Evolutionary conservation across 2,888 invertebrate species (phyloP).

Genomic region (Clistopyga incitator): DNA sequence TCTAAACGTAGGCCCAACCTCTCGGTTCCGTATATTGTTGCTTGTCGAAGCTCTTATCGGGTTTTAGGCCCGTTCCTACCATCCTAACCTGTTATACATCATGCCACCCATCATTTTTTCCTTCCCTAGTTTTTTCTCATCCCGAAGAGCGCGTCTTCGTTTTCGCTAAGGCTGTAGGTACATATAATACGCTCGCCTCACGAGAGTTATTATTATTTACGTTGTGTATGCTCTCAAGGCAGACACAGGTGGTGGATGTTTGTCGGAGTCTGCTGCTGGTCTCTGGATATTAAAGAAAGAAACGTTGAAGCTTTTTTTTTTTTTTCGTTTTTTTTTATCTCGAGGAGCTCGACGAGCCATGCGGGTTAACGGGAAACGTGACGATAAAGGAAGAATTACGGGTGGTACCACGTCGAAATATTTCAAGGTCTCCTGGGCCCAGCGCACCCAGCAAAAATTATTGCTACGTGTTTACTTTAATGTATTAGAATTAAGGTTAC

Average conservation of each 20-base stretch:
- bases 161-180: constrained; percentile 5
- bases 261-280: constrained; percentile 15
- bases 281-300: constrained; percentile 57
- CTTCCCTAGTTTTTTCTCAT: constrained; percentile 18
- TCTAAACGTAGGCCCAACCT: constrained; percentile 50
- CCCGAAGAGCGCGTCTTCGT: constrained; percentile 27
- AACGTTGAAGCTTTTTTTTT: constrained; percentile 28
- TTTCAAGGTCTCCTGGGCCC: constrained; percentile 30
- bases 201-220: constrained; percentile 66
- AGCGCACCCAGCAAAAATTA: constrained; percentile 1
- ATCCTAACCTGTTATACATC: constrained; percentile 56
- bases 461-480: constrained; percentile 16
- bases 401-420: constrained; percentile 52
- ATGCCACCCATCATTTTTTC: constrained; percentile 33
- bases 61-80: constrained; percentile 49
- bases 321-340: constrained; percentile 8
- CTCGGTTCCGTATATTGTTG: constrained; percentile 43
- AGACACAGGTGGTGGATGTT: constrained; percentile 53
- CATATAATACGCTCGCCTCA: constrained; percentile 5
- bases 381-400: constrained; percentile 71
- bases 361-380: constrained; percentile 59
- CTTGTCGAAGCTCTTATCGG: constrained; percentile 64
- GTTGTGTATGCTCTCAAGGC: constrained; percentile 53
- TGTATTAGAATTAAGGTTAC: constrained; percentile 34
- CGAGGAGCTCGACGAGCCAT: constrained; percentile 51